Evolutionary conservation across 2,113 vertebrate genomes (phyloP).

Genomic region (Pyxicephalus adspersus): DNA sequence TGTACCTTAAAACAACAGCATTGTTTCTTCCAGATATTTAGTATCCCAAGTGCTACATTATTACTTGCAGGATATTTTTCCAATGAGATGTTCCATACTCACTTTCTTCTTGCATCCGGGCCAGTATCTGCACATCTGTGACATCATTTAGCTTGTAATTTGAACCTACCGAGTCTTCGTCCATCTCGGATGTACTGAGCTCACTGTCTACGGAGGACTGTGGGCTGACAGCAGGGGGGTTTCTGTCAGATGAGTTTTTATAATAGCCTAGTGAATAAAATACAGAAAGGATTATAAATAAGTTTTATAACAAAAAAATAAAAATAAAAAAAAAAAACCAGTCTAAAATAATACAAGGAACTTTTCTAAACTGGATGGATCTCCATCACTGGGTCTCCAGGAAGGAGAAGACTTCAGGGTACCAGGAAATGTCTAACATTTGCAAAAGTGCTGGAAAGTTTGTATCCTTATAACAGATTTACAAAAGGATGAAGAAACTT

Average conservation of each 20-base stretch:
- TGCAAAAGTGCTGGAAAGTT: too few relatives aligned
- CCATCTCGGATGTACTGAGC: slow-evolving; percentile 97
- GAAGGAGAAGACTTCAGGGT: too few relatives aligned
- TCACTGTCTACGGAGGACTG: slow-evolving; percentile 97
- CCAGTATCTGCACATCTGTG: slow-evolving; percentile 96
- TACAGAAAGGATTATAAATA: neutral
- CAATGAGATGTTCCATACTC: slow-evolving; percentile 65
- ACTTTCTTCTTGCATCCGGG: slow-evolving; percentile 99
- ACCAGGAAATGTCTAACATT: too few relatives aligned
- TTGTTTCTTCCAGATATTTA: too few relatives aligned
- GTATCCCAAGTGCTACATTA: neutral
- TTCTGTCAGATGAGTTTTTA: slow-evolving; percentile 85
- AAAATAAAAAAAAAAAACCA: too few relatives aligned
- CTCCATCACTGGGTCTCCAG: too few relatives aligned
- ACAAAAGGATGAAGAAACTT: too few relatives aligned
- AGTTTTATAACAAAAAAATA: neutral
- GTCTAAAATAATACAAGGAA: too few relatives aligned
- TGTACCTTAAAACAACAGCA: too few relatives aligned
- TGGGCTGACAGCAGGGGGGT: slow-evolving; percentile 87
- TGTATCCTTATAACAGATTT: too few relatives aligned
- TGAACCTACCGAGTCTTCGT: slow-evolving; percentile 96
- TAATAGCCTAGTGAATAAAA: slow-evolving; percentile 77
- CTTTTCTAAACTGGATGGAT: too few relatives aligned
- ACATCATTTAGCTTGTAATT: slow-evolving; percentile 98
- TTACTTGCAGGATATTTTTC: neutral